These are phyloP conservation scores for Leptopilina clavipes DNA, from an alignment of 1,140 invertebrate species.

Conservation along the genomic window DNA sequence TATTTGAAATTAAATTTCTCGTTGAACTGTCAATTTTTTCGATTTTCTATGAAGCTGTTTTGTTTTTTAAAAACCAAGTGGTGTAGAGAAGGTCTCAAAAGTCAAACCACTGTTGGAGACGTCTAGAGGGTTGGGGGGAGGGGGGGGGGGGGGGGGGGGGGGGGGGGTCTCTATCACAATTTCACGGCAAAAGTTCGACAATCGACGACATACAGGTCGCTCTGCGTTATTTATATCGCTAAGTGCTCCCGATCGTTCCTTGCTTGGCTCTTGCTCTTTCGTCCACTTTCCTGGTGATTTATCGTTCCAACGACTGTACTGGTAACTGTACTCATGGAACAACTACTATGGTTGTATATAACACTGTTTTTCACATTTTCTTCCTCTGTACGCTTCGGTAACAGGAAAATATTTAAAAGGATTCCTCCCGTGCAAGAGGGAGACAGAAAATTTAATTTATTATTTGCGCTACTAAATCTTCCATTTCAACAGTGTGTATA, in stretches of 20 bases:
- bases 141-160: too few relatives aligned
- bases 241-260: constrained; percentile 72
- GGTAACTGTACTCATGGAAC: constrained; percentile 32
- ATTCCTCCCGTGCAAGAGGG: not conserved
- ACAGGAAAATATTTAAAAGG: constrained; percentile 33
- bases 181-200: constrained; percentile 66
- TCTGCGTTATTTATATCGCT: constrained; percentile 71
- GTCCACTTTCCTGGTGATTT: constrained; percentile 59
- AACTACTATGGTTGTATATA: constrained; percentile 22
- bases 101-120: constrained; percentile 44
- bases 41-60: not conserved
- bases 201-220: constrained; percentile 72
- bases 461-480: not conserved
- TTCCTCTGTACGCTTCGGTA: constrained; percentile 1
- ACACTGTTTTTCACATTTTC: constrained; percentile 31
- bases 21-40: too few relatives aligned
- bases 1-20: too few relatives aligned
- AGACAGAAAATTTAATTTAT: constrained; percentile 16
- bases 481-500: not conserved
- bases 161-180: constrained; percentile 49
- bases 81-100: constrained; percentile 25
- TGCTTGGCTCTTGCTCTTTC: constrained; percentile 64
- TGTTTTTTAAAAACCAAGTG: not conserved
- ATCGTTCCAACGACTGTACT: constrained; percentile 52
- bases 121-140: too few relatives aligned